A percentile compares a stretch with the other conserved stretches of the same genome.
These are phyloP conservation scores for Steromphala cineraria DNA, from an alignment of 2,888 invertebrate genomes.

Conservation along the genomic window DNA sequence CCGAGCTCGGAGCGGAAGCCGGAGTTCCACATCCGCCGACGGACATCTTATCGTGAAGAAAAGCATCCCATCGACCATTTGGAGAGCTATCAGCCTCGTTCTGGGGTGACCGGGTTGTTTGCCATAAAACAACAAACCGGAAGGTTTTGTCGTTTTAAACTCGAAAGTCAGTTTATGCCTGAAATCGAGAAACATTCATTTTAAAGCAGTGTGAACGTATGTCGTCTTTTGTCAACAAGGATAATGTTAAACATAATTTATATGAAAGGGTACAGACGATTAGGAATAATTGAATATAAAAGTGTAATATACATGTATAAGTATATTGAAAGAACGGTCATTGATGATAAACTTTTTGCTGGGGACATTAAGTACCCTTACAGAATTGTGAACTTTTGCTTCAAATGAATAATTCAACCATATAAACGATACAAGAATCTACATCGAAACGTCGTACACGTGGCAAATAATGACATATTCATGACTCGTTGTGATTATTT, in stretches of 20 bases:
- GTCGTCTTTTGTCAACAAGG: not conserved
- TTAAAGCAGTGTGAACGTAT: not conserved
- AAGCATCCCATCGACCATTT: slow-evolving; percentile 39
- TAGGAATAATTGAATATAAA: too few species aligned
- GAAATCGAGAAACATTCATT: slow-evolving; percentile 19
- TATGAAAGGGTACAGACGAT: too few species aligned
- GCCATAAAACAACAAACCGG: slow-evolving; percentile 49
- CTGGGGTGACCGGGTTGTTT: slow-evolving; percentile 34
- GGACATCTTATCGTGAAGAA: slow-evolving; percentile 49
- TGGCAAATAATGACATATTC: too few species aligned
- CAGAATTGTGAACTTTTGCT: too few species aligned
- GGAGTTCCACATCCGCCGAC: slow-evolving; percentile 44
- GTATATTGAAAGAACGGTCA: too few species aligned
- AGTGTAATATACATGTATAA: too few species aligned
- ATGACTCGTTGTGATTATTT: too few species aligned
- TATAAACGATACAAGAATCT: too few species aligned
- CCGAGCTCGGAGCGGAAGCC: slow-evolving; percentile 33
- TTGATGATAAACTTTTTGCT: too few species aligned
- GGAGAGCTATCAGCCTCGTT: slow-evolving; percentile 46
- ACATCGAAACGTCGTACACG: too few species aligned
- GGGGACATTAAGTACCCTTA: too few species aligned
- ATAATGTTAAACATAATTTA: not conserved
- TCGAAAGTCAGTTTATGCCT: slow-evolving; percentile 49
- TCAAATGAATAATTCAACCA: too few species aligned
- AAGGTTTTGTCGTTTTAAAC: slow-evolving; percentile 42